Evolutionary conservation across 2,888 invertebrate species (phyloP).

Genomic region (Meandrusa payeni): DNA sequence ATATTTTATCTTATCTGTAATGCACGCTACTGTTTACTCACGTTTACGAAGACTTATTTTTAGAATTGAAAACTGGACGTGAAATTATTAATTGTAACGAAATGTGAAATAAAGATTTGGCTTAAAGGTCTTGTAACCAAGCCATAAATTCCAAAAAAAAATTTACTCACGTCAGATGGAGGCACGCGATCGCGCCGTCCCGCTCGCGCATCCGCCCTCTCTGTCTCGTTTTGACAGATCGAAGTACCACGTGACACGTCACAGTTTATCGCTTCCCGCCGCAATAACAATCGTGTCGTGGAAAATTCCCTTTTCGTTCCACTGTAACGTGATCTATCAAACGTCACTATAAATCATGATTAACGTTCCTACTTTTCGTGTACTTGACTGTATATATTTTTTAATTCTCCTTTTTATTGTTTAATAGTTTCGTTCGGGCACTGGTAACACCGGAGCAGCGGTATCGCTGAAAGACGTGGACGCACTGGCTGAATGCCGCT

Average conservation of each 20-base stretch:
- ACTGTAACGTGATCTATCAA: constrained; percentile 20
- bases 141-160: too few relatives aligned
- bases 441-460: constrained; percentile 54
- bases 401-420: constrained; percentile 28
- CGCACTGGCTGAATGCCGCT: constrained; percentile 68
- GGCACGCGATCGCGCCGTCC: constrained; percentile 41
- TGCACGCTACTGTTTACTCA: constrained; percentile 43
- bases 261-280: constrained; percentile 37
- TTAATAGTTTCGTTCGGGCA: constrained; percentile 24
- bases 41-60: too few relatives aligned
- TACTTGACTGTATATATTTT: constrained; percentile 28
- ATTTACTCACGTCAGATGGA: constrained; percentile 41
- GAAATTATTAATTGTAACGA: too few relatives aligned
- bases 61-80: too few relatives aligned
- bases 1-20: constrained; percentile 24
- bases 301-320: constrained; percentile 21
- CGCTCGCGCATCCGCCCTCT: constrained; percentile 47
- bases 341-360: constrained; percentile 21
- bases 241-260: constrained; percentile 53
- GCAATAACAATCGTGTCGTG: constrained; percentile 32
- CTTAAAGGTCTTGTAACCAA: too few relatives aligned
- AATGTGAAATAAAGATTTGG: too few relatives aligned
- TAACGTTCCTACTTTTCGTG: constrained; percentile 17
- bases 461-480: constrained; percentile 76
- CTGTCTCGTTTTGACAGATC: constrained; percentile 67